Evolutionary conservation across 2,113 vertebrate genomes (phyloP).

Genomic region (Apteryx owenii): DNA sequence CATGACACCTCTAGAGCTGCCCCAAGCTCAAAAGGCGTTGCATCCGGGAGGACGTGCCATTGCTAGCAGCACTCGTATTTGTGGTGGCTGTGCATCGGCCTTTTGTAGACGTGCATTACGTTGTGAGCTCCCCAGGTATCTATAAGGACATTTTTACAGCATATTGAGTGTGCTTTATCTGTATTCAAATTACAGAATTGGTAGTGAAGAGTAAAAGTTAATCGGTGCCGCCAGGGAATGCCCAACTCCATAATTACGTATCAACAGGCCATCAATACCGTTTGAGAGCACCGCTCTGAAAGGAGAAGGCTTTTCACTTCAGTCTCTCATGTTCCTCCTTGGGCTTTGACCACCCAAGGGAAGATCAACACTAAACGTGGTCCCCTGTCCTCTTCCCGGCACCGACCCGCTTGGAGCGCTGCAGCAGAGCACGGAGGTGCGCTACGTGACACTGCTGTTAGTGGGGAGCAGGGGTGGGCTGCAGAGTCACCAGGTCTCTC

Average conservation of each 20-base stretch:
- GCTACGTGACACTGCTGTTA: background rate
- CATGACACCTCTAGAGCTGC: background rate
- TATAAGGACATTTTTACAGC: background rate
- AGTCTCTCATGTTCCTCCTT: background rate
- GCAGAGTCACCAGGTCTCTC: background rate
- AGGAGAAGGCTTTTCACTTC: background rate
- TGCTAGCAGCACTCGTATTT: fast-evolving
- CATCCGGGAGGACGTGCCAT: fast-evolving
- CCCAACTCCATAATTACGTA: fast-evolving
- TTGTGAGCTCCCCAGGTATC: background rate
- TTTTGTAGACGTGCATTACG: background rate
- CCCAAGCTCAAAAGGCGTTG: fast-evolving
- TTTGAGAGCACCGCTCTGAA: background rate
- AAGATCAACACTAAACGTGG: background rate
- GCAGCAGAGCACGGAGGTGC: background rate
- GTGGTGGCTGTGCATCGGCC: background rate
- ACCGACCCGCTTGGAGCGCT: background rate
- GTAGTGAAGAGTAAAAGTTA: background rate
- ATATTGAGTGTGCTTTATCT: background rate
- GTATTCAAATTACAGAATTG: background rate
- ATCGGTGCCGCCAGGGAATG: background rate
- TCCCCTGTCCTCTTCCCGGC: fast-evolving
- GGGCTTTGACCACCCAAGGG: background rate
- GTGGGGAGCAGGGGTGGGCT: background rate
- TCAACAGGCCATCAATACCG: background rate